phyloP scores from a whole-genome alignment of 1,140 invertebrate genomes.

The Rhizoglyphus robini region DNA sequence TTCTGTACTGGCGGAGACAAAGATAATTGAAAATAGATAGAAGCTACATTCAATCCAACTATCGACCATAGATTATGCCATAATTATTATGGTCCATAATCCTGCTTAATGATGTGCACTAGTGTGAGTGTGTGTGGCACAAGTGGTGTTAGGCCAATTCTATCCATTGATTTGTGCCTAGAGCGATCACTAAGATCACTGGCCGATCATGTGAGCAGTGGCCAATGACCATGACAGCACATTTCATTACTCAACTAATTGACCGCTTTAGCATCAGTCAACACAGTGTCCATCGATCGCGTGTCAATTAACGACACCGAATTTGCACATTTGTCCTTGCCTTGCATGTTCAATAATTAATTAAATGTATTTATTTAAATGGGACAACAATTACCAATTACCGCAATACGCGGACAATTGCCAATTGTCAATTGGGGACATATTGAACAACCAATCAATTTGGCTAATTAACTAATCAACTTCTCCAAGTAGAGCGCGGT shows the following conservation, averaged over 20 bases:
- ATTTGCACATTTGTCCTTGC: neutral
- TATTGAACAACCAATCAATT: too few species aligned
- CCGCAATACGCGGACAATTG: too few species aligned
- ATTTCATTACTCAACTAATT: neutral
- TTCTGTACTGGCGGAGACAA: neutral
- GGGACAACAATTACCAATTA: too few species aligned
- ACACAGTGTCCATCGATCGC: neutral
- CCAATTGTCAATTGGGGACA: too few species aligned
- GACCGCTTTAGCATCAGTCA: neutral
- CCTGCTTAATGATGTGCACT: neutral
- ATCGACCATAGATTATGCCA: too few species aligned
- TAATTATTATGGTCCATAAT: too few species aligned
- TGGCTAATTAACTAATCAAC: too few species aligned
- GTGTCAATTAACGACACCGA: neutral
- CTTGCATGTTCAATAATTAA: too few species aligned
- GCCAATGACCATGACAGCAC: neutral
- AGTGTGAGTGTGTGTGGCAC: neutral
- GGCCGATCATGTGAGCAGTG: neutral
- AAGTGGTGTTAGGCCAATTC: too few species aligned
- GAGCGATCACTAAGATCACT: neutral
- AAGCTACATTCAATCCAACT: neutral
- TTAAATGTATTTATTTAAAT: too few species aligned
- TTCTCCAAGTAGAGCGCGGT: too few species aligned
- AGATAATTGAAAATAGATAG: neutral
- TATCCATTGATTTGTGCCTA: too few species aligned